Base-by-base conservation (phyloP, 2,113 vertebrate species). In the Dicentrarchus labrax region DNA sequence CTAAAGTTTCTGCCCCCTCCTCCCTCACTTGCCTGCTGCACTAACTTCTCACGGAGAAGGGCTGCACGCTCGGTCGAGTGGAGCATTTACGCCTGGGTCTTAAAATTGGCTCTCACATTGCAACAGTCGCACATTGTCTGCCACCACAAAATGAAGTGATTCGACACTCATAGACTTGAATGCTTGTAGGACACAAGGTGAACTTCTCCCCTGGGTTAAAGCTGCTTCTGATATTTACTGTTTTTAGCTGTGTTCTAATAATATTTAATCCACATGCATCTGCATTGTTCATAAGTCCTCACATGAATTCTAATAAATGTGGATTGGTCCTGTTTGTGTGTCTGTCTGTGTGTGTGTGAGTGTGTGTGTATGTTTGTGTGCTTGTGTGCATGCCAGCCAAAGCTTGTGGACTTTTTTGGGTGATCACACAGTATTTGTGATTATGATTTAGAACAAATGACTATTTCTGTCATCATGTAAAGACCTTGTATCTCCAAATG, bases 11-110 rank as follows among this genome's bases (percentile, higher is more conserved):
- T 81, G 53, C 56, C 65, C 75, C 54, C 75, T 59, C 82, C 73
- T 83, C 66, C 77, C 54, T 88, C 73, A 91, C 90, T 86, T 69
- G 83, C 88, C 83, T 93, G 83, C 88, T 81, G 85, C 88, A 90
- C 90, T 91, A 80, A 91, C 68, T 30, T 86, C 83, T 87, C 85
- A 92, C 89, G 83, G 54, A 78, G 61, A 36, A 62, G 24, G 21
- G 36, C 72, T 50, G 4, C 82, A 72, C 72, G 17, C 43, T 72
- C 22, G 13, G 47, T 61, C 7, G 6, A 21, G 30, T 45, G 50
- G 45, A 78, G 72, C 69, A 6, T 54, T 69, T 62, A 47, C 56
- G 81, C 73, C 72, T 54, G 66, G 54, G 68, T 56, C 76, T 79
- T 66, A 43, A 85, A 79, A 70, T 69, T 47, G 67, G 36, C 69